These are phyloP conservation scores for Schrankia costaestrigalis DNA, from an alignment of 2,888 invertebrate genomes.

Conservation along the genomic window DNA sequence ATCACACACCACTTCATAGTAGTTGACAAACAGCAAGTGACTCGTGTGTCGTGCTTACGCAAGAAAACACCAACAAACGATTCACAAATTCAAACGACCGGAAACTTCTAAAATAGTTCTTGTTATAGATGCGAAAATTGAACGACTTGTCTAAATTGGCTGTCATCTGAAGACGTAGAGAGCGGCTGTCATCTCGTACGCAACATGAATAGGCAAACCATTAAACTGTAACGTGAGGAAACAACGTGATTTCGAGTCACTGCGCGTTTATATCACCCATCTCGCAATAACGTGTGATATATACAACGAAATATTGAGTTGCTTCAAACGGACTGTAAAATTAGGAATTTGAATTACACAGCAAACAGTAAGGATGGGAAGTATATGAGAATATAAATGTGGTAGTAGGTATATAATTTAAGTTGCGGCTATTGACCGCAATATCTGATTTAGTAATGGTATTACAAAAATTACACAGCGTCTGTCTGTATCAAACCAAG, in stretches of 20 bases:
- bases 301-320: slow-evolving; percentile 21
- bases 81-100: slow-evolving; percentile 41
- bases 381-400: too few relatives aligned
- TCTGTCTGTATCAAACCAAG: slow-evolving; percentile 48
- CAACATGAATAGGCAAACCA: slow-evolving; percentile 40
- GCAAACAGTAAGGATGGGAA: too few relatives aligned
- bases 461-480: slow-evolving; percentile 65
- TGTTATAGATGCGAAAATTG: slow-evolving; percentile 43
- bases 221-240: slow-evolving; percentile 38
- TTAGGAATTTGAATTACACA: slow-evolving; percentile 16
- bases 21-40: slow-evolving; percentile 13
- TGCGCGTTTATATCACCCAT: slow-evolving; percentile 17
- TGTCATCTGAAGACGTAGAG: slow-evolving; percentile 36
- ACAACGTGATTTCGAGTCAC: slow-evolving; percentile 38
- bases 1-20: slow-evolving; percentile 20
- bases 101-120: slow-evolving; percentile 41
- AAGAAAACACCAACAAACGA: slow-evolving; percentile 39
- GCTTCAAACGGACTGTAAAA: slow-evolving; percentile 13
- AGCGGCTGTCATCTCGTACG: slow-evolving; percentile 42
- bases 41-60: slow-evolving; percentile 20
- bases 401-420: too few relatives aligned
- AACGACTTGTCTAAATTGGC: slow-evolving; percentile 53
- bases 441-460: too few relatives aligned
- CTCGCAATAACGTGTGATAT: slow-evolving; percentile 15
- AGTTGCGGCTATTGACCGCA: too few relatives aligned